phyloP scores from a whole-genome alignment of 2,888 invertebrate species.

The Ligdia adustata region DNA sequence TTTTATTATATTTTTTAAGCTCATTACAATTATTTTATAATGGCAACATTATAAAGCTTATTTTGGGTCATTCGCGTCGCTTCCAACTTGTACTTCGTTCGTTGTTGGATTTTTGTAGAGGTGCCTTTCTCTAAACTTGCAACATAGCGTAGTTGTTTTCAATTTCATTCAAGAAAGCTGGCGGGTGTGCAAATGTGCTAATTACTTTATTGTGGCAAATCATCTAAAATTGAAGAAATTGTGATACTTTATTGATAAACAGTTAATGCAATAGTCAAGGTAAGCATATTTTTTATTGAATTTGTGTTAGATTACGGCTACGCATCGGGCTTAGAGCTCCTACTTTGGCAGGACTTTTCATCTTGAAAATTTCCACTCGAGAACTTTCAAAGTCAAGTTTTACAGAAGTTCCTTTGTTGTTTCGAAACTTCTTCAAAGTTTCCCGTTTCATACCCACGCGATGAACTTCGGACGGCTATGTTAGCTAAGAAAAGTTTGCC shows the following conservation, averaged over 20 bases:
- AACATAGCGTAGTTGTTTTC: conserved; percentile 81
- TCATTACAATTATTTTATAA: conserved; percentile 57
- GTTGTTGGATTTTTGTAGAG: conserved; percentile 74
- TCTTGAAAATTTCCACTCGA: conserved; percentile 82
- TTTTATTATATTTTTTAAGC: conserved; percentile 57
- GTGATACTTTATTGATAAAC: conserved; percentile 58
- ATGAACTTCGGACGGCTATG: conserved; percentile 55
- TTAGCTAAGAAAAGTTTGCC: conserved; percentile 68
- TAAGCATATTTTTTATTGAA: conserved; percentile 64
- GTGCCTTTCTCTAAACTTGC: conserved; percentile 84
- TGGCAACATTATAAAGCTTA: conserved; percentile 81
- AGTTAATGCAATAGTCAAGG: conserved; percentile 80
- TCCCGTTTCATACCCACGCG: conserved; percentile 47
- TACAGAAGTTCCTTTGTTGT: conserved; percentile 71
- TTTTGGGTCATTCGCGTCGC: conserved; percentile 82
- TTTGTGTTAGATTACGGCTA: conserved; percentile 48
- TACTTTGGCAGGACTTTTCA: conserved; percentile 75
- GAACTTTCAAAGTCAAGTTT: conserved; percentile 81
- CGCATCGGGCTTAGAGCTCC: conserved; percentile 60
- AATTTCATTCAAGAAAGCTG: conserved; percentile 79
- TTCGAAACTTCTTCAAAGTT: conserved; percentile 68
- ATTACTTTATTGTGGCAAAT: conserved; percentile 61
- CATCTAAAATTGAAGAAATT: conserved; percentile 52
- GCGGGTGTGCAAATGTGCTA: conserved; percentile 81
- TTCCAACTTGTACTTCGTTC: conserved; percentile 79